These are phyloP conservation scores for Manduca sexta DNA, from an alignment of 1,140 invertebrate species.

Conservation along the genomic window DNA sequence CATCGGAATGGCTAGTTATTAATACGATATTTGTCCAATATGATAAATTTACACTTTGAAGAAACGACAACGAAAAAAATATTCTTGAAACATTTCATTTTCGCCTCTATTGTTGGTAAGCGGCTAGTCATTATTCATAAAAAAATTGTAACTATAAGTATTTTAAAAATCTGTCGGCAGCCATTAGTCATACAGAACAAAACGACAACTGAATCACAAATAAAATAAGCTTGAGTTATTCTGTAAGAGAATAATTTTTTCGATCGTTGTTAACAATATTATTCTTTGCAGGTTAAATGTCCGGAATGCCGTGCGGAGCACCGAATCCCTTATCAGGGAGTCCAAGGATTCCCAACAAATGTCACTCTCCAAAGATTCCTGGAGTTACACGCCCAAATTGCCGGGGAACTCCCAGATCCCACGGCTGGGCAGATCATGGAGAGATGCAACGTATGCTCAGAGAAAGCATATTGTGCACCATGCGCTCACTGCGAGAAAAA, in stretches of 20 bases:
- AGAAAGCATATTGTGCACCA: conserved; percentile 91
- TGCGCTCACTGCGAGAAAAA: conserved; percentile 97
- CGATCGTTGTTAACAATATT: conserved; percentile 1
- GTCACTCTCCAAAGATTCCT: conserved; percentile 96
- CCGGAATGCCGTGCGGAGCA: conserved; percentile 99
- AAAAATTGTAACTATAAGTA: too few relatives aligned
- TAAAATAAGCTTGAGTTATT: too few relatives aligned
- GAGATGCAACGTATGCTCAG: conserved; percentile 92
- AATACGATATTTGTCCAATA: too few relatives aligned
- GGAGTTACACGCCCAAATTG: conserved; percentile 95
- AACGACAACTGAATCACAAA: too few relatives aligned
- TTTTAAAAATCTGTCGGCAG: background rate
- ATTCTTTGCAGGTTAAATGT: conserved; percentile 89
- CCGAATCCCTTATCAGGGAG: conserved; percentile 96
- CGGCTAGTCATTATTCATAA: too few relatives aligned
- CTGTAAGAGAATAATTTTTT: background rate
- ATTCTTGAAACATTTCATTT: too few relatives aligned
- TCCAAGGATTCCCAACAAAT: conserved; percentile 96
- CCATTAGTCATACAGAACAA: background rate
- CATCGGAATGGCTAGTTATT: too few relatives aligned
- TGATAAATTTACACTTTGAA: too few relatives aligned
- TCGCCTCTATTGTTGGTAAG: too few relatives aligned
- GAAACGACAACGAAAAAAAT: too few relatives aligned
- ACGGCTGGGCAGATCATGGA: conserved; percentile 88
- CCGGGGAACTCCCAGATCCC: conserved; percentile 91